Evolutionary conservation across 2,888 invertebrate species (phyloP), one percentile per base, ranked within the genome.

Genomic region (Leptopilina myrica): DNA sequence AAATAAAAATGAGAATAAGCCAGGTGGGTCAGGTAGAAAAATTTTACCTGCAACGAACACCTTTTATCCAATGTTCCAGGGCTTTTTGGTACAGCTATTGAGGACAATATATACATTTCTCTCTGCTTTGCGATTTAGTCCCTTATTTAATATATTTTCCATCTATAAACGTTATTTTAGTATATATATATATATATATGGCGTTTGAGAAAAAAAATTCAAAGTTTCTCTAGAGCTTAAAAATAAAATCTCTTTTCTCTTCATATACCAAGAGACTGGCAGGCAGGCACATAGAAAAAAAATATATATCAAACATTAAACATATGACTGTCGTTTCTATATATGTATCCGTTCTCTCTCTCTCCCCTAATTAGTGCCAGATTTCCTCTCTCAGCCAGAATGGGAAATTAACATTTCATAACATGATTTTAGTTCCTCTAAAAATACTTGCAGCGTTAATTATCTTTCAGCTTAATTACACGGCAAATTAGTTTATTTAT

Each of bases 21-120:
- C 90, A 89, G 89, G 87, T 89, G 89, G 88, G 86, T 88, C 89
- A 87, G 88, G 90, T 89, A 89, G n/a, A 76, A 69, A 66, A 79
- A 67, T 76, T 40, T 79, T 79, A 79, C 79, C 79, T 79, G 79
- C 67, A 6, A n/a, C 26, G 33, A 49, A 43, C 69, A 75, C 78
- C 80, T 80, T 82, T 79, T 67, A 80, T 77, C 76, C 56, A 66
- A 59, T 59, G 59, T 62, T 64, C 20, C 76, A 62, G n/a, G 43
- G 20, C 59, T 76, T 49, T 33, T 33, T 33, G 33, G 33, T 33
- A 33, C 33, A 33, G 33, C 33, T 11, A 56, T 40, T 53, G 53
- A n/a, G 56, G 69, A 33, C 11, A n/a, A 40, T 73, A 49, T 49
- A 49, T 33, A 33, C 5, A 33, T 33, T 49, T 49, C 49, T 69